Conservation (phyloP, 1,140 invertebrate genomes). For the Apolygus lucorum region DNA sequence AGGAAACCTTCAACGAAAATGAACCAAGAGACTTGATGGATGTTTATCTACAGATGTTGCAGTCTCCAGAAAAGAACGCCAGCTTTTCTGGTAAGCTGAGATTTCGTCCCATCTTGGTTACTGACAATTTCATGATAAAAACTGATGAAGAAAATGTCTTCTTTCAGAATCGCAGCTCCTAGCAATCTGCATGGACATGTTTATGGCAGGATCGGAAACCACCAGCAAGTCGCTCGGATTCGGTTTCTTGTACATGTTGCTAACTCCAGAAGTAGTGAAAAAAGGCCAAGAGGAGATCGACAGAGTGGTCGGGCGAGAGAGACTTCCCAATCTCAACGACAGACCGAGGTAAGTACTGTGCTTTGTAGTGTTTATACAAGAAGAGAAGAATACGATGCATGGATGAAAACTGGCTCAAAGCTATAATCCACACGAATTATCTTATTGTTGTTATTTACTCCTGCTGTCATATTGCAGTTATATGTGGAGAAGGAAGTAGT, state of each 20-base stretch:
- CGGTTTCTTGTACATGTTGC: conserved; percentile 64
- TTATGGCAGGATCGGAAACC: conserved; percentile 74
- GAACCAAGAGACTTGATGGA: conserved; percentile 76
- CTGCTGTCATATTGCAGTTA: too few relatives aligned
- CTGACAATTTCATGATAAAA: background rate
- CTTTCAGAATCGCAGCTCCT: conserved; percentile 56
- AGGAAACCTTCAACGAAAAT: conserved; percentile 50
- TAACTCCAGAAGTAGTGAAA: conserved; percentile 66
- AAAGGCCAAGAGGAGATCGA: conserved; percentile 76
- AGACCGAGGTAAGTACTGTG: conserved; percentile 52
- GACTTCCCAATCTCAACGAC: conserved; percentile 58
- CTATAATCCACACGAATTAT: too few relatives aligned
- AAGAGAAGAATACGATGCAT: too few relatives aligned
- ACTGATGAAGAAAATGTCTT: background rate
- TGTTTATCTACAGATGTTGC: conserved; percentile 61
- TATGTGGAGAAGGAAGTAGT: too few relatives aligned
- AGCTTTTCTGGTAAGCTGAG: conserved; percentile 40
- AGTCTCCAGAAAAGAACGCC: conserved; percentile 39
- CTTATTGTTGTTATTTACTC: too few relatives aligned
- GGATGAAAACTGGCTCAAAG: too few relatives aligned
- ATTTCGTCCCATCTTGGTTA: background rate
- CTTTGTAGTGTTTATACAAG: too few relatives aligned
- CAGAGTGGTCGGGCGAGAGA: conserved; percentile 54
- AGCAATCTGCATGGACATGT: conserved; percentile 69
- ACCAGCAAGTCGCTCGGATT: conserved; percentile 68